Conservation (phyloP, 2,797 vertebrate species). For the Falco biarmicus region DNA sequence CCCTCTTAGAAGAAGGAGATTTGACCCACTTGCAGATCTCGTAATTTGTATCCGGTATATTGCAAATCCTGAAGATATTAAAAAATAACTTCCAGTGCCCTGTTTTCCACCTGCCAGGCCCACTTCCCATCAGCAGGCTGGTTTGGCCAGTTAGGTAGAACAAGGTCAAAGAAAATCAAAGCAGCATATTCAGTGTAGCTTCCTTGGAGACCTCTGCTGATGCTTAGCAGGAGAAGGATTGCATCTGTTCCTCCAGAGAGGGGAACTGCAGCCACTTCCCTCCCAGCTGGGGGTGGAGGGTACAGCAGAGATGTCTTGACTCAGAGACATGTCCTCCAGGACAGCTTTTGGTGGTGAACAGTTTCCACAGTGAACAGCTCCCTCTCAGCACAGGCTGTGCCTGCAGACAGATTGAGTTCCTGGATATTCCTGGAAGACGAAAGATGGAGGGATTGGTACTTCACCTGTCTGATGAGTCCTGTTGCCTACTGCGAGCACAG, state of each 20-base stretch:
- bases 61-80: neutral
- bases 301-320: fast-evolving
- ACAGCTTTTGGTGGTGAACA: neutral
- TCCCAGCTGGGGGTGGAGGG: neutral
- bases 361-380: neutral
- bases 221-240: neutral
- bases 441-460: neutral
- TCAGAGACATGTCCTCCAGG: neutral
- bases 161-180: neutral
- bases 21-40: neutral
- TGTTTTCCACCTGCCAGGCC: neutral
- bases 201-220: neutral
- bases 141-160: neutral
- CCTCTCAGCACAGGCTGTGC: neutral
- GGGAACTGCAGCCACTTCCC: neutral
- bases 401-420: neutral
- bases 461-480: neutral
- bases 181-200: neutral
- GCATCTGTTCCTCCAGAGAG: neutral
- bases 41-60: neutral
- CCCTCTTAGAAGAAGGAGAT: neutral
- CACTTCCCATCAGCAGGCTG: neutral
- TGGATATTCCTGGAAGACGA: neutral
- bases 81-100: neutral
- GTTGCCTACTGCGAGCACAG: neutral